Percentiles rank a stretch among this genome's conserved stretches.
phyloP scores from a whole-genome alignment of 2,113 vertebrate genomes.

The Malurus melanocephalus region DNA sequence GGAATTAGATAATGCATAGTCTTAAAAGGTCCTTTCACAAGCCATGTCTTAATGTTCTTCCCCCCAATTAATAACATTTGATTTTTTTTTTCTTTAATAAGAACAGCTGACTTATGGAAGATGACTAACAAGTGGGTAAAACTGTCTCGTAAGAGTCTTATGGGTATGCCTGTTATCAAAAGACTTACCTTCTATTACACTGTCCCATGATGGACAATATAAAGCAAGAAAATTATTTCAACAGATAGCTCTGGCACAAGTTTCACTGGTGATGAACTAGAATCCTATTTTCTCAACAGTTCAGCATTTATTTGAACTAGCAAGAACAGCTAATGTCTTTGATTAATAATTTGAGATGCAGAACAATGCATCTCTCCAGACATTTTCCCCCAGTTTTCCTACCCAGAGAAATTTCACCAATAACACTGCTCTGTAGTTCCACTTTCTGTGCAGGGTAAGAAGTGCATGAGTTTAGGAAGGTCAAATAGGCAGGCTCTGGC shows the following conservation, averaged over 20 bases:
- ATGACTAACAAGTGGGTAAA: background rate
- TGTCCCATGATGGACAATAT: background rate
- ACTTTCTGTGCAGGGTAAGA: background rate
- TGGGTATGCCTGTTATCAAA: background rate
- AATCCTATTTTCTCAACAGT: conserved; percentile 2
- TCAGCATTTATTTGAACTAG: background rate
- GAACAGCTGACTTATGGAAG: background rate
- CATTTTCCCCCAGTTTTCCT: background rate
- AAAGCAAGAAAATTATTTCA: background rate
- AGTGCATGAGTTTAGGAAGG: background rate
- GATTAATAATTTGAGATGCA: background rate
- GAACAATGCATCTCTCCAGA: background rate
- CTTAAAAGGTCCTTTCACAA: conserved; percentile 34
- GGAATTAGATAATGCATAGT: conserved; percentile 53
- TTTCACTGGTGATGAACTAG: background rate
- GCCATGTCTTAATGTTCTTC: conserved; percentile 13
- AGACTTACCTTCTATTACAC: background rate
- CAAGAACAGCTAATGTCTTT: background rate
- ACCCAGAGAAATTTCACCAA: background rate
- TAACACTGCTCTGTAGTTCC: background rate
- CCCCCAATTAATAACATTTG: background rate
- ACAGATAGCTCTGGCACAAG: background rate
- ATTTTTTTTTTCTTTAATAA: background rate
- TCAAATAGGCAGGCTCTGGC: background rate
- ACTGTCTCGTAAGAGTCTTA: background rate